Evolutionary conservation across 2,888 invertebrate genomes (phyloP).

Genomic region (Trilocha varians): DNA sequence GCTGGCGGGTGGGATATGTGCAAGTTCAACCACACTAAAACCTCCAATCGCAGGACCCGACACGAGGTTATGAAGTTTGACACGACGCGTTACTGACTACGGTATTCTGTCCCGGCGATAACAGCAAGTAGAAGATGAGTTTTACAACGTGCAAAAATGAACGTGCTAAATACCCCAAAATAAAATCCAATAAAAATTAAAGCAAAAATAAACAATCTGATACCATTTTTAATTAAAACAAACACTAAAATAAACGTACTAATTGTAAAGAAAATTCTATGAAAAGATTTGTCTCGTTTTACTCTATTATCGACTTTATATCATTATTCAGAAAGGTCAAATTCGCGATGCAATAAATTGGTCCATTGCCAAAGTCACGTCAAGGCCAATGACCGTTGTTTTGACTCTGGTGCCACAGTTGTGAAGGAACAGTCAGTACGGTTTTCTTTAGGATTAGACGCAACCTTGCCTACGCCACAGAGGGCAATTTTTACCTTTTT

Average conservation of each 20-base stretch:
- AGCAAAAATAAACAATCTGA: no score
- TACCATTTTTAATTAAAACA: background rate
- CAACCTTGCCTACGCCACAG: background rate
- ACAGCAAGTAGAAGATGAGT: no score
- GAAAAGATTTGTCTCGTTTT: background rate
- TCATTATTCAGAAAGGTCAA: background rate
- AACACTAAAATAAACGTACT: background rate
- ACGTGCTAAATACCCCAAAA: no score
- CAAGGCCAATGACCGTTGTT: constrained; percentile 41
- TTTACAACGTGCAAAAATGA: no score
- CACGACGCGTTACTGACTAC: no score
- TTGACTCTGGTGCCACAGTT: background rate
- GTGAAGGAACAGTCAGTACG: background rate
- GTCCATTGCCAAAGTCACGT: constrained; percentile 34
- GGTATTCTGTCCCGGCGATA: no score
- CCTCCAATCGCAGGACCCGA: no score
- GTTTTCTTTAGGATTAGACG: background rate
- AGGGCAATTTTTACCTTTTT: background rate
- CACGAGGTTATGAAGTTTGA: no score
- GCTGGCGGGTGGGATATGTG: no score
- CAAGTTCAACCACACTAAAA: no score
- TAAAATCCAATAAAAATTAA: no score
- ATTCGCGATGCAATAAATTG: constrained; percentile 17
- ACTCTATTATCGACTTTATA: background rate
- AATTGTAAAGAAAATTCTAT: background rate